A percentile compares a stretch with the other conserved stretches of the same genome.
Evolutionary conservation across 23 tunicate genomes (phyloP).

Genomic region (Halocynthia aurantium): DNA sequence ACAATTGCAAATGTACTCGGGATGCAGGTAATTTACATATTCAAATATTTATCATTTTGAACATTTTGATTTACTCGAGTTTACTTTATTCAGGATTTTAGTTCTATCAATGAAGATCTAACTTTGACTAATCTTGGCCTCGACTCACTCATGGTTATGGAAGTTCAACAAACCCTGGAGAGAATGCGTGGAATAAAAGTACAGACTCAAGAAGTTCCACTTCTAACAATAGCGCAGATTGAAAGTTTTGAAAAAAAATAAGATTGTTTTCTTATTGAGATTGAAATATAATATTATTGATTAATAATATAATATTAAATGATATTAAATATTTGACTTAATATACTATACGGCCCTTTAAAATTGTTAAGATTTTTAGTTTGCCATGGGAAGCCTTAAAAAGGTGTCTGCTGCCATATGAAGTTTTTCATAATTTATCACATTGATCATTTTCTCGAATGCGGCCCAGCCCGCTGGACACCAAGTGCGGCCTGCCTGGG

Average conservation of each 20-base stretch:
- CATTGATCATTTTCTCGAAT: no score
- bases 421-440: no score
- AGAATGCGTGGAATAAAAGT: conserved; percentile 9
- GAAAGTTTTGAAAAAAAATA: background rate
- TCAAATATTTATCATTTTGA: background rate
- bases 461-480: no score
- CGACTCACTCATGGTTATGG: conserved; percentile 32
- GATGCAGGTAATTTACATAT: conserved; percentile 18
- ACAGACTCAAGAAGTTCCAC: conserved; percentile 15
- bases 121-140: conserved; percentile 21
- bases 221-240: conserved; percentile 17
- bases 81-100: conserved; percentile 6
- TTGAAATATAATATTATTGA: no score
- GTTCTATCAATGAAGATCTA: background rate
- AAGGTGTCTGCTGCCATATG: no score
- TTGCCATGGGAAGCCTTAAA: no score
- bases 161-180: conserved; percentile 16
- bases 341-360: no score
- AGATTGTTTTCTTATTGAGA: no score
- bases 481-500: no score
- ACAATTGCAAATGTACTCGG: conserved; percentile 25
- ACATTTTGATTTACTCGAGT: background rate
- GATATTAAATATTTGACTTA: no score
- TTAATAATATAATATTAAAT: no score
- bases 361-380: no score